Conservation (phyloP, 2,888 invertebrate genomes). For the Steinernema scapterisci region DNA sequence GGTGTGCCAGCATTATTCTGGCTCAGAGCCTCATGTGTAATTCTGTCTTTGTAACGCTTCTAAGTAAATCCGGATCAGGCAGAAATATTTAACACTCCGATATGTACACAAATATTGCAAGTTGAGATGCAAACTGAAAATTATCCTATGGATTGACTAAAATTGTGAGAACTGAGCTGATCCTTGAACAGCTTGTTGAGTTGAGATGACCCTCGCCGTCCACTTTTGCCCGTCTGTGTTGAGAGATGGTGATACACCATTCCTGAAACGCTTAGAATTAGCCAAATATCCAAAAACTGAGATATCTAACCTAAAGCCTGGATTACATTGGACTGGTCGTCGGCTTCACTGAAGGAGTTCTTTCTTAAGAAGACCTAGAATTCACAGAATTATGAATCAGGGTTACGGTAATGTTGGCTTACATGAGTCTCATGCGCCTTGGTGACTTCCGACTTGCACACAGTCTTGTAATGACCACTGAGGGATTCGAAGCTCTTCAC, state of each 20-base stretch:
- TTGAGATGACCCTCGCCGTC: conserved; percentile 6
- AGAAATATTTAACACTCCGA: no score
- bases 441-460: conserved; percentile 11
- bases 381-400: neutral
- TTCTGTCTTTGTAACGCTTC: no score
- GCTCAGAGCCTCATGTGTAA: no score
- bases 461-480: conserved; percentile 23
- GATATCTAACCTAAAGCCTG: conserved; percentile 18
- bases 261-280: no score
- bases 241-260: conserved; percentile 14
- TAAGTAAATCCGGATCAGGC: no score
- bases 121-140: no score
- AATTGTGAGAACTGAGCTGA: conserved; percentile 21
- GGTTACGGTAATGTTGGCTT: no score
- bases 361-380: neutral
- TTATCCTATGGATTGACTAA: conserved; percentile 24
- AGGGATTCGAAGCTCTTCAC: conserved; percentile 24
- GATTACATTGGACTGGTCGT: conserved; percentile 4
- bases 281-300: no score
- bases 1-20: no score
- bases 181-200: conserved; percentile 12
- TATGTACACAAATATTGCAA: no score
- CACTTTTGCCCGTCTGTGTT: conserved; percentile 11
- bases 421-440: conserved; percentile 22
- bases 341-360: neutral